Evolutionary conservation across 2,888 invertebrate species (phyloP).

Genomic region (Lasius platythorax): DNA sequence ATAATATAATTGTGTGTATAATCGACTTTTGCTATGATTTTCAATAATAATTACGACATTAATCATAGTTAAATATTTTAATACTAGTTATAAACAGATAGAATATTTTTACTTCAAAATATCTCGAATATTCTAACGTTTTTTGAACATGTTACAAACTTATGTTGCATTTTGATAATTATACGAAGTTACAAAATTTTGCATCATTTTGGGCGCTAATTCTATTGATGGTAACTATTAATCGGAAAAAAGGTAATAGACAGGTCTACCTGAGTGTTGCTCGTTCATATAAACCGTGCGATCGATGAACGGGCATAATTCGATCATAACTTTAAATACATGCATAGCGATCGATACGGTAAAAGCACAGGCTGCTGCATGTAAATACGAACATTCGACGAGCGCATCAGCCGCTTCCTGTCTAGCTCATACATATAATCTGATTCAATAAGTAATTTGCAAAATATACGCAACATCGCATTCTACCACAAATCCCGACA

Average conservation of each 20-base stretch:
- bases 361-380: constrained; percentile 51
- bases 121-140: background rate
- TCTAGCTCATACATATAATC: constrained; percentile 56
- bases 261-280: constrained; percentile 20
- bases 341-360: constrained; percentile 54
- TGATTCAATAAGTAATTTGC: constrained; percentile 57
- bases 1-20: background rate
- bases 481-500: constrained; percentile 26
- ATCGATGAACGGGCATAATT: constrained; percentile 53
- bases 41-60: background rate
- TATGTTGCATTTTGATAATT: background rate
- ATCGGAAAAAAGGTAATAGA: constrained; percentile 37
- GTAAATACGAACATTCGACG: constrained; percentile 49
- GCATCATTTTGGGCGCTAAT: background rate
- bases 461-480: constrained; percentile 34
- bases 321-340: constrained; percentile 57
- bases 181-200: background rate
- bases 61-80: background rate
- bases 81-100: background rate
- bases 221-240: constrained; percentile 25
- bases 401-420: constrained; percentile 51
- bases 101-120: background rate
- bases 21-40: background rate
- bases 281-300: constrained; percentile 46
- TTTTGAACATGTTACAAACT: background rate